Percentiles rank a stretch among this genome's conserved stretches.
Evolutionary conservation across 2,797 vertebrate genomes (phyloP).

Genomic region (Antrozous pallidus): DNA sequence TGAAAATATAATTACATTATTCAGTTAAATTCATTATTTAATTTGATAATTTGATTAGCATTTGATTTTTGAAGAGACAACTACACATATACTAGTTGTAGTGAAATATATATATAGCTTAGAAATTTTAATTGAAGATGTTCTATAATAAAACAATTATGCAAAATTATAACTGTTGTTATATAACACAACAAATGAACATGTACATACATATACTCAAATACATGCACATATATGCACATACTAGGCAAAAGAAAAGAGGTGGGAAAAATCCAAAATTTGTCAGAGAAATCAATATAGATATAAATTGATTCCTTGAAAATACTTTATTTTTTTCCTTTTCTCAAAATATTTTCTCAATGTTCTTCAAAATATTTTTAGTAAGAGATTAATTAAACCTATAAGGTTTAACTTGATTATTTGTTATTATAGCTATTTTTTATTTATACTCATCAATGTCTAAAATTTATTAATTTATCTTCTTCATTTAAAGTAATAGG

Average conservation of each 20-base stretch:
- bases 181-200: background rate
- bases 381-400: background rate
- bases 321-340: background rate
- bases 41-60: background rate
- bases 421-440: background rate
- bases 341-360: background rate
- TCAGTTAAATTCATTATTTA: background rate
- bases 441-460: background rate
- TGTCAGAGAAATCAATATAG: background rate
- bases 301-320: background rate
- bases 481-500: background rate
- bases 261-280: background rate
- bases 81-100: background rate
- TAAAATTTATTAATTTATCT: background rate
- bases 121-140: background rate
- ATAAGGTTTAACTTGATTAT: background rate
- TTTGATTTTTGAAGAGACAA: background rate
- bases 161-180: background rate
- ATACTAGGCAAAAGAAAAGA: background rate
- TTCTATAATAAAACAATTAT: background rate
- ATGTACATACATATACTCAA: fast-evolving
- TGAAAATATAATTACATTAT: background rate
- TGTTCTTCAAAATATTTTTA: background rate
- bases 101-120: background rate
- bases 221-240: background rate